phyloP scores from a whole-genome alignment of 1,140 invertebrate species.

The Drosophila watanabei region DNA sequence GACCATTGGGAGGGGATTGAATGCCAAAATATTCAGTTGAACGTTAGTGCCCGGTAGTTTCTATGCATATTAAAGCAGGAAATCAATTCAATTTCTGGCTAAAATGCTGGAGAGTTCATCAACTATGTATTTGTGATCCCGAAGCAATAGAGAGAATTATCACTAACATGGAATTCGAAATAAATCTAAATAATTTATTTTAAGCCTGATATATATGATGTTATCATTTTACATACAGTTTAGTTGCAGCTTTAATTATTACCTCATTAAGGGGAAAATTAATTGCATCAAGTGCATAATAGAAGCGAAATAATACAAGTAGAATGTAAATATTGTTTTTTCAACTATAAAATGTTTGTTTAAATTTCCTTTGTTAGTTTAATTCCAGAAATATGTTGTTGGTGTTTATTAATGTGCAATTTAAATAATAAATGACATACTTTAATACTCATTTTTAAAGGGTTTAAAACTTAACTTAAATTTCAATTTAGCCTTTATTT shows the following conservation, averaged over 20 bases:
- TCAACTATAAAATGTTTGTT: too few relatives aligned
- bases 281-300: background rate
- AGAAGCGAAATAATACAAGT: background rate
- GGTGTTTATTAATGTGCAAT: too few relatives aligned
- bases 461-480: too few relatives aligned
- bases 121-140: conserved; percentile 3
- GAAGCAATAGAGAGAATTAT: background rate
- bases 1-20: conserved; percentile 8
- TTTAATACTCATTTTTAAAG: too few relatives aligned
- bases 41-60: background rate
- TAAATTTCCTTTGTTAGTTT: too few relatives aligned
- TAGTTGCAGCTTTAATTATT: background rate
- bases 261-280: too few relatives aligned
- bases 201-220: background rate
- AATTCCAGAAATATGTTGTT: too few relatives aligned
- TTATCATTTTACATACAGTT: background rate
- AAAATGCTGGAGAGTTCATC: background rate
- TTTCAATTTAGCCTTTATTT: background rate
- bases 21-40: conserved; percentile 19
- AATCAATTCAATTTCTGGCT: conserved; percentile 8
- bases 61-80: conserved; percentile 21
- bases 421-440: too few relatives aligned
- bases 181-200: background rate
- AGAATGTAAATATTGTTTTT: background rate
- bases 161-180: background rate